A percentile compares a stretch with the other conserved stretches of the same genome.
These are phyloP conservation scores for Chrysogorgia sp. DNA, from an alignment of 92 coral and sea anemone species.

Conservation along the genomic window DNA sequence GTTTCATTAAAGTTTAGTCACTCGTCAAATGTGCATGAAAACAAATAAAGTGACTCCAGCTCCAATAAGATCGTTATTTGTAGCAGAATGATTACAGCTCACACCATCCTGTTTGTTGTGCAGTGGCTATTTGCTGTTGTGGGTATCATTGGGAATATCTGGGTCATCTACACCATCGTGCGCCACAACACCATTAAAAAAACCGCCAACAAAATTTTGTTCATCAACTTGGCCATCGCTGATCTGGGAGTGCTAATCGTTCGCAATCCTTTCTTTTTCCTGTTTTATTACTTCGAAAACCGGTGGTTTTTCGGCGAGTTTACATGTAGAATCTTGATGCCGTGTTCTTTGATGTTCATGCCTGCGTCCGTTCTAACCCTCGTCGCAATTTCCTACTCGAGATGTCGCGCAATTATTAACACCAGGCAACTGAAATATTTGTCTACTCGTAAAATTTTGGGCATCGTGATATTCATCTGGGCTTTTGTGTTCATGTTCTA, in stretches of 20 bases:
- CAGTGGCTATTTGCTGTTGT: conserved; percentile 23
- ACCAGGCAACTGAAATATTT: background rate
- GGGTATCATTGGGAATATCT: conserved; percentile 30
- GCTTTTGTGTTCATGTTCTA: conserved; percentile 9
- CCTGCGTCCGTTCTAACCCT: conserved; percentile 30
- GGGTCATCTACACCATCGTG: conserved; percentile 34
- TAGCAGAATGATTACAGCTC: background rate
- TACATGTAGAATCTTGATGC: conserved; percentile 29
- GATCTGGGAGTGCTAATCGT: conserved; percentile 30
- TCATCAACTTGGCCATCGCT: conserved; percentile 35
- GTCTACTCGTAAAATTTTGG: background rate
- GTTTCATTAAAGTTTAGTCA: too few relatives aligned
- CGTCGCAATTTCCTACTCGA: conserved; percentile 32
- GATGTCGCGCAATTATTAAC: conserved; percentile 24
- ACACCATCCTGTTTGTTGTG: background rate
- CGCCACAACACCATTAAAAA: conserved; percentile 36
- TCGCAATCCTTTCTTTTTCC: conserved; percentile 37
- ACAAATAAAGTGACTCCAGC: too few relatives aligned
- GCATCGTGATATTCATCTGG: conserved; percentile 20
- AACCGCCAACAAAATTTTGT: conserved; percentile 29
- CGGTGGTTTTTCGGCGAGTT: conserved; percentile 28
- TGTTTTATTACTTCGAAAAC: background rate
- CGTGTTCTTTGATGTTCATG: conserved; percentile 24
- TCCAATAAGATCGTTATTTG: too few relatives aligned
- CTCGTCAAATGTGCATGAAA: too few relatives aligned